Evolutionary conservation across 1,140 invertebrate genomes (phyloP).

Genomic region (Drosophila asahinai): DNA sequence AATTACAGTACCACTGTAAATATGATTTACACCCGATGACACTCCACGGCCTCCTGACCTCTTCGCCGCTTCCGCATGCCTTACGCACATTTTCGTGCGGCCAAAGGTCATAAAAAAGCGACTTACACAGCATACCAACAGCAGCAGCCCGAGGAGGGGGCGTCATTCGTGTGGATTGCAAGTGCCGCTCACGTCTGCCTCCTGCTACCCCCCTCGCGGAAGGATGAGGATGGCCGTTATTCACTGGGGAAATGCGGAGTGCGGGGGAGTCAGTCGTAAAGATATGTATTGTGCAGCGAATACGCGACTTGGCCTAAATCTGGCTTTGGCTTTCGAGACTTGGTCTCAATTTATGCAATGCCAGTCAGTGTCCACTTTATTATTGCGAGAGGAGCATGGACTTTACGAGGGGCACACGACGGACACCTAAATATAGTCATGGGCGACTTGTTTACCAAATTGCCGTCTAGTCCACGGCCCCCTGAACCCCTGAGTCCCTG

Average conservation of each 20-base stretch:
- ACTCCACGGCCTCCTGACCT: constrained; percentile 24
- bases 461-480: constrained; percentile 25
- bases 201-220: background rate
- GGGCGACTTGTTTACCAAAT: constrained; percentile 57
- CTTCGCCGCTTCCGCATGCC: constrained; percentile 38
- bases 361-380: constrained; percentile 54
- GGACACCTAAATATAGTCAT: constrained; percentile 58
- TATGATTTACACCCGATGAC: constrained; percentile 71
- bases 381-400: constrained; percentile 22
- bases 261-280: constrained; percentile 43
- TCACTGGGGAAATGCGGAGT: constrained; percentile 13
- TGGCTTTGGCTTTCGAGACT: constrained; percentile 34
- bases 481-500: background rate
- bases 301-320: constrained; percentile 50
- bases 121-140: constrained; percentile 51
- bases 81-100: constrained; percentile 69
- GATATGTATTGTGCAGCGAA: constrained; percentile 50
- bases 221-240: constrained; percentile 18
- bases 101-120: constrained; percentile 70
- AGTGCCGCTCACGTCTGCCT: constrained; percentile 40
- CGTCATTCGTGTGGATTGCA: constrained; percentile 46
- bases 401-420: constrained; percentile 43
- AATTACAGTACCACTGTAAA: constrained; percentile 78
- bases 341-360: constrained; percentile 45
- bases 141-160: constrained; percentile 3